Percentiles rank a stretch among this genome's conserved stretches.
Conservation (phyloP, 2,888 invertebrate genomes). For the Caenorhabditis sinica region DNA sequence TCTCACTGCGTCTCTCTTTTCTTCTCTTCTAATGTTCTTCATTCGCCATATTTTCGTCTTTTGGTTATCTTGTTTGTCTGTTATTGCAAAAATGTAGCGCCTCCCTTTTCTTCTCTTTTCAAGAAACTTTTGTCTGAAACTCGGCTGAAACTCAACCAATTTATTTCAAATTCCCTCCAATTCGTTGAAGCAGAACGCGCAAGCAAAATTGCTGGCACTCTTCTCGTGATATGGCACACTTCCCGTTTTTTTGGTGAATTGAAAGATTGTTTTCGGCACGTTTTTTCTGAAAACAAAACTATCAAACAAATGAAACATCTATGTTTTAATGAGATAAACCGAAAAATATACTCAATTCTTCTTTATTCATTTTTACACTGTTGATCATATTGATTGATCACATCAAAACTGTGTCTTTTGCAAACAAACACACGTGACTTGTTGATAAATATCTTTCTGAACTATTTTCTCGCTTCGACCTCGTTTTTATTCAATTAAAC, state of each 20-base stretch:
- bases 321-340: conserved; percentile 16
- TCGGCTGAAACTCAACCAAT: no score
- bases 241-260: conserved; percentile 8
- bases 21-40: not conserved
- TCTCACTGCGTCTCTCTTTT: conserved; percentile 16
- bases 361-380: conserved; percentile 26
- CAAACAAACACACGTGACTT: conserved; percentile 31
- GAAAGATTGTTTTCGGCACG: conserved; percentile 29
- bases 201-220: not conserved
- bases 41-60: conserved; percentile 18
- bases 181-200: not conserved
- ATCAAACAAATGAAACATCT: conserved; percentile 15
- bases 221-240: conserved; percentile 9
- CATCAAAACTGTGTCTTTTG: conserved; percentile 17
- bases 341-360: conserved; percentile 7
- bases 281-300: conserved; percentile 20
- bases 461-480: no score
- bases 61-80: not conserved
- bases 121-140: not conserved
- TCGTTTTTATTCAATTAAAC: not conserved
- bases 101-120: not conserved
- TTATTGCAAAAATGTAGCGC: not conserved
- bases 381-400: conserved; percentile 37
- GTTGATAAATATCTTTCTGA: not conserved
- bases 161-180: conserved; percentile 12